A percentile compares a stretch with the other conserved stretches of the same genome.
Evolutionary conservation across 2,113 vertebrate species (phyloP).

Genomic region (Dermatemys mawii): DNA sequence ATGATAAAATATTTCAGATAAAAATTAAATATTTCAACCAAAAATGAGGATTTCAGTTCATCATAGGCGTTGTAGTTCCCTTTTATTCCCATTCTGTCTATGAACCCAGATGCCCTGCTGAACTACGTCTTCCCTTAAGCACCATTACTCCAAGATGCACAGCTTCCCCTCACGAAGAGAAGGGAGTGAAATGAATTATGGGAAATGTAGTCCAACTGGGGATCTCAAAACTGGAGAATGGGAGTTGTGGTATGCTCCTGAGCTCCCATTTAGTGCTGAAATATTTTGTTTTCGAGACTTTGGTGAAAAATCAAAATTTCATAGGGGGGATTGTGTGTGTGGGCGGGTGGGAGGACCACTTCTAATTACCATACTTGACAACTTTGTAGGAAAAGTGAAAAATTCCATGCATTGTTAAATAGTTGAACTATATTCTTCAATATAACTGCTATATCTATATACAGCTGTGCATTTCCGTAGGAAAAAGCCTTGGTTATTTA

Average conservation of each 20-base stretch:
- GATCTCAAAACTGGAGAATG: not conserved
- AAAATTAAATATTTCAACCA: not conserved
- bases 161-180: not conserved
- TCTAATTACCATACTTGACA: not conserved
- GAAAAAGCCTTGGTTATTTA: not conserved
- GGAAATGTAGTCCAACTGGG: not conserved
- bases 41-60: not conserved
- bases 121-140: not conserved
- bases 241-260: too few relatives aligned
- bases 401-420: not conserved
- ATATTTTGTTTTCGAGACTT: not conserved
- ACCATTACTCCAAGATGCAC: not conserved
- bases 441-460: not conserved
- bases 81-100: not conserved
- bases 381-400: not conserved
- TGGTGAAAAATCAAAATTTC: not conserved
- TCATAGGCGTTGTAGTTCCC: not conserved
- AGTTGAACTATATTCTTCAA: not conserved
- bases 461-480: not conserved
- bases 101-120: not conserved
- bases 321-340: not conserved
- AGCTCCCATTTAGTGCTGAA: not conserved
- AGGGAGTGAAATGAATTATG: not conserved
- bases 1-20: not conserved
- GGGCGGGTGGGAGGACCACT: too few relatives aligned